A percentile compares a stretch with the other conserved stretches of the same genome.
phyloP scores from a whole-genome alignment of 2,797 vertebrate genomes.

The Geotrypetes seraphini region DNA sequence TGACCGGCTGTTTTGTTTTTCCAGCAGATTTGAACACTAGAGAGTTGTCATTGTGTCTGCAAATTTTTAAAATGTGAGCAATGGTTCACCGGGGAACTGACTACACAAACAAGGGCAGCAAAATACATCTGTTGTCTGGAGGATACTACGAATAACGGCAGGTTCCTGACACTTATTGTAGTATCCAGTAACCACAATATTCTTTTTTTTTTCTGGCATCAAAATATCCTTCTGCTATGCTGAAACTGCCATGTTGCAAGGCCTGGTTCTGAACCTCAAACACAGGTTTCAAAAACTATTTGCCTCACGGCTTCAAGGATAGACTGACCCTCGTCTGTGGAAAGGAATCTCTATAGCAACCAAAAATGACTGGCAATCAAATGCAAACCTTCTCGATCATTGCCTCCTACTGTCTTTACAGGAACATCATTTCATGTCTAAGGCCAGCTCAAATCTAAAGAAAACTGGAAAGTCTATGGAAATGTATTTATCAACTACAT shows the following conservation, averaged over 20 bases:
- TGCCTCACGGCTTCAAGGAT: neutral
- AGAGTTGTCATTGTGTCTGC: neutral
- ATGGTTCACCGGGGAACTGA: no score
- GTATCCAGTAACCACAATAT: neutral
- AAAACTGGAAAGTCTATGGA: no score
- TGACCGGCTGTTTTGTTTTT: neutral
- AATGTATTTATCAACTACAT: no score
- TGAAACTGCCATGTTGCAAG: neutral
- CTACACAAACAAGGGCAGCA: no score
- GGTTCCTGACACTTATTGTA: neutral
- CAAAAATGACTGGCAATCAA: neutral
- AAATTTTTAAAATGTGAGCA: rapidly evolving
- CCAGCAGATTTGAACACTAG: neutral
- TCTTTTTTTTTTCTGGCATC: neutral
- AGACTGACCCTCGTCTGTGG: neutral
- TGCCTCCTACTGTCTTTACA: no score
- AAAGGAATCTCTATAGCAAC: no score
- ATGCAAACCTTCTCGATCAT: neutral
- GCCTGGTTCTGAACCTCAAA: neutral
- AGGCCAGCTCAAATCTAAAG: no score
- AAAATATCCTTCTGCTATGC: neutral
- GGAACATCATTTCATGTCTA: no score
- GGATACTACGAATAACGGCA: no score
- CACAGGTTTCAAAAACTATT: neutral
- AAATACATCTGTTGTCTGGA: no score